Conservation (phyloP, 2,797 vertebrate species). For the Sylvia borin region DNA sequence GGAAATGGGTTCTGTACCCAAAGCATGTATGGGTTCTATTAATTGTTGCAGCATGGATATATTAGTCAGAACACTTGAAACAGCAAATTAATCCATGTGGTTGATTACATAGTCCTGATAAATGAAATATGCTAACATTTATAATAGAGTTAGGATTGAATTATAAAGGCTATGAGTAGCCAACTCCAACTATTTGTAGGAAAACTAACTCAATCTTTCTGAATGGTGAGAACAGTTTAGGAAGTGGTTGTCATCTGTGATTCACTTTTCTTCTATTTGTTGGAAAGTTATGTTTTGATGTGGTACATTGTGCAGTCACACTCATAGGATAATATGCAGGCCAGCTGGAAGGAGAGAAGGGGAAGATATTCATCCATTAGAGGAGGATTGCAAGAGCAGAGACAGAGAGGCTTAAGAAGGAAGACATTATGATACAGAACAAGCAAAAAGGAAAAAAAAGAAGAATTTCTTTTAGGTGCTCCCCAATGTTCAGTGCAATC, state of each 20-base stretch:
- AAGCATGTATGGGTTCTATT: rapidly evolving
- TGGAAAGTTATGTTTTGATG: background rate
- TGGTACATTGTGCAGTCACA: background rate
- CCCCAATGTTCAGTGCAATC: background rate
- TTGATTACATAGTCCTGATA: background rate
- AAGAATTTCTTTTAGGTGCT: rapidly evolving
- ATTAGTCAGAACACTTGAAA: background rate
- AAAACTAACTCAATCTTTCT: background rate
- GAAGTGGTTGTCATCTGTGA: background rate
- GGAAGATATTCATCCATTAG: background rate
- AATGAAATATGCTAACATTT: background rate
- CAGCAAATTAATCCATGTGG: background rate
- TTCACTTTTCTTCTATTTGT: background rate
- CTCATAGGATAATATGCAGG: background rate
- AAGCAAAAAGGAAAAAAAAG: background rate
- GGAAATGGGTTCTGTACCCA: background rate
- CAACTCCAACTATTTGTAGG: background rate
- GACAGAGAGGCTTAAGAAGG: background rate
- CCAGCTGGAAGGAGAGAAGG: background rate
- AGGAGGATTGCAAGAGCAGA: background rate
- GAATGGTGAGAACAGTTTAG: background rate
- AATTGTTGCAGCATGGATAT: background rate
- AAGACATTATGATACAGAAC: background rate
- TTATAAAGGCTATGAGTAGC: background rate
- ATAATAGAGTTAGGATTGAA: background rate